phyloP scores from a whole-genome alignment of 2,797 vertebrate species.

The Anolis apletophallus region DNA sequence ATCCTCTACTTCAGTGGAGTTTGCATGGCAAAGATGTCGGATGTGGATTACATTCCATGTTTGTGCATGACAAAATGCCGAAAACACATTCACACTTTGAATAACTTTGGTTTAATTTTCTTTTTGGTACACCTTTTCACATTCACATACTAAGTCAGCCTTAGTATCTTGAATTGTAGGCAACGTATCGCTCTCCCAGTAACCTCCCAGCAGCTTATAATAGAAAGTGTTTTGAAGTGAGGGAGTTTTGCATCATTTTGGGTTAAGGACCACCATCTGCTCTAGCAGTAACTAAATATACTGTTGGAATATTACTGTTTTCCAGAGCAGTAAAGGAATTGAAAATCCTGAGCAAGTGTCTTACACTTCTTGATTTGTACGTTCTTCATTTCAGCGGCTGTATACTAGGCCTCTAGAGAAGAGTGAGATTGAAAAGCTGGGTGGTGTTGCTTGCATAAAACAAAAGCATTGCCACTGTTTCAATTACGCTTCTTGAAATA shows the following conservation, averaged over 20 bases:
- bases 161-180: conserved; percentile 50
- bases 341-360: conserved; percentile 30
- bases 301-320: conserved; percentile 37
- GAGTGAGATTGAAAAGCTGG: conserved; percentile 22
- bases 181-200: conserved; percentile 47
- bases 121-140: conserved; percentile 63
- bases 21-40: conserved; percentile 8
- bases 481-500: conserved; percentile 20
- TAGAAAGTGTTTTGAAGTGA: too few species aligned
- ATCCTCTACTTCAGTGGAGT: not conserved
- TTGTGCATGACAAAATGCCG: conserved; percentile 73
- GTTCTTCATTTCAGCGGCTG: conserved; percentile 3
- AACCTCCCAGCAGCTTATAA: too few species aligned
- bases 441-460: conserved; percentile 29
- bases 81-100: conserved; percentile 29
- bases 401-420: fast-evolving
- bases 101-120: conserved; percentile 58
- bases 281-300: conserved; percentile 12
- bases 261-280: too few species aligned
- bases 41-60: conserved; percentile 46
- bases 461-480: conserved; percentile 15
- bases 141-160: conserved; percentile 48
- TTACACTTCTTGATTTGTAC: conserved; percentile 22
- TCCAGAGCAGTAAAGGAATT: conserved; percentile 13
- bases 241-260: too few species aligned